Evolutionary conservation across 2,113 vertebrate species (phyloP), one percentile per base, ranked within the genome.

Genomic region (Dicentrarchus labrax): DNA sequence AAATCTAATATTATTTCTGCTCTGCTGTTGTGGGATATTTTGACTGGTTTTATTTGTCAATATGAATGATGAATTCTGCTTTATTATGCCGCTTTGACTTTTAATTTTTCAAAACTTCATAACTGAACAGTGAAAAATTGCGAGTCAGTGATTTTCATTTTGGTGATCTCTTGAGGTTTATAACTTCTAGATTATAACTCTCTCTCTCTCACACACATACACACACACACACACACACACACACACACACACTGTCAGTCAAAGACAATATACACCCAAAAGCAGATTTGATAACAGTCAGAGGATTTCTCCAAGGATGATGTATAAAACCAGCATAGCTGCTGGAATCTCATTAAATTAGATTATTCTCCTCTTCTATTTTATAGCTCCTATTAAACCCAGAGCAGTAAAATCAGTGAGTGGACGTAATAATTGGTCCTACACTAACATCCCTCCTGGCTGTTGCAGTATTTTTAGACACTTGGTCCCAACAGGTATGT

Each of bases 391-490:
- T 60, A 59, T 54, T 78, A 74, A 88, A 86, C 68, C 50, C 30
- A 62, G 45, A 76, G 71, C 39, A 77, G 82, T 88, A 80, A 89
- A 89, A 75, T 57, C 76, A 82, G 51, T 38, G 88, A 81, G 72
- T 51, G 62, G 69, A 76, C 69, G 30, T 24, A 21, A 51, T 78
- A 3, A 67, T 78, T 69, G 53, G 74, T 80, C 51, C 30, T 76
- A 62, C 53, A 47, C 66, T 43, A 36, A 77, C 50, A 3, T 22
- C 16, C 45, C 54, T 3, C 0, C 22, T 0, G 57, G 61, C 66
- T 79, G 50, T 65, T 30, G 68, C 24, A 16, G 64, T 70, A 70
- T 80, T 90, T 62, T 71, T 41, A 11, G 57, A 72, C 50, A 6
- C 61, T 71, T 5, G 3, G 8, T 69, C n/a, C 51, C 22, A 19